Conservation (phyloP, 2,888 invertebrate species). For the Tetragonisca angustula region DNA sequence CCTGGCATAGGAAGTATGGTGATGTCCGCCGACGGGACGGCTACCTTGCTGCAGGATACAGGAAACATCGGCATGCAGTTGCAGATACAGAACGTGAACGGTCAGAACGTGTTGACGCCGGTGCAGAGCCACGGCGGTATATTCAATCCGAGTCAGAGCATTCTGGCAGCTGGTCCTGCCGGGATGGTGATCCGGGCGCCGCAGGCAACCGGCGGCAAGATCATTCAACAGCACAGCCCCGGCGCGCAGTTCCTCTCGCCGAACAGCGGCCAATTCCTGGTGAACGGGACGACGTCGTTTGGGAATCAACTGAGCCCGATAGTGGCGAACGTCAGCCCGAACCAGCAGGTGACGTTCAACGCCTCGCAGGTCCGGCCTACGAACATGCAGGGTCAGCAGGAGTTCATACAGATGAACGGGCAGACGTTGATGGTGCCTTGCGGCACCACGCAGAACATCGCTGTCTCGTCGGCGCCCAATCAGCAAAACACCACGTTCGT, state of each 20-base stretch:
- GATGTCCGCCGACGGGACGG: slow-evolving; percentile 91
- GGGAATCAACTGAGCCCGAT: slow-evolving; percentile 92
- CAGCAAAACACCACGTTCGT: slow-evolving; percentile 90
- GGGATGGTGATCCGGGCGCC: slow-evolving; percentile 93
- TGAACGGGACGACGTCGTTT: slow-evolving; percentile 88
- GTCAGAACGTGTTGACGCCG: slow-evolving; percentile 90
- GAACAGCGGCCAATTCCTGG: slow-evolving; percentile 90
- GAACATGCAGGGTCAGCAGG: slow-evolving; percentile 87
- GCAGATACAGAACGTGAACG: slow-evolving; percentile 92
- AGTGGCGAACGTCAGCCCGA: slow-evolving; percentile 90
- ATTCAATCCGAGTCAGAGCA: slow-evolving; percentile 88
- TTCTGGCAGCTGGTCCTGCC: slow-evolving; percentile 88
- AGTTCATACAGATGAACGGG: slow-evolving; percentile 90
- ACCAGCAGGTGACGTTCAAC: slow-evolving; percentile 88
- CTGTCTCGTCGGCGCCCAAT: slow-evolving; percentile 85
- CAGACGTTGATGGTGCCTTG: slow-evolving; percentile 90
- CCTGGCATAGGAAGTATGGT: slow-evolving; percentile 93
- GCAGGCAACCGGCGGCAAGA: slow-evolving; percentile 88
- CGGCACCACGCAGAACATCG: slow-evolving; percentile 86
- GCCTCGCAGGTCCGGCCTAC: slow-evolving; percentile 84
- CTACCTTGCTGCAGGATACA: slow-evolving; percentile 90
- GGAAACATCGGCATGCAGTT: slow-evolving; percentile 89
- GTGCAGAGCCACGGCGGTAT: slow-evolving; percentile 88
- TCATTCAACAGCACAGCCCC: slow-evolving; percentile 88
- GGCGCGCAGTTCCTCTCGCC: slow-evolving; percentile 91